Conservation (phyloP, 1,140 invertebrate genomes). For the Planococcus citri region DNA sequence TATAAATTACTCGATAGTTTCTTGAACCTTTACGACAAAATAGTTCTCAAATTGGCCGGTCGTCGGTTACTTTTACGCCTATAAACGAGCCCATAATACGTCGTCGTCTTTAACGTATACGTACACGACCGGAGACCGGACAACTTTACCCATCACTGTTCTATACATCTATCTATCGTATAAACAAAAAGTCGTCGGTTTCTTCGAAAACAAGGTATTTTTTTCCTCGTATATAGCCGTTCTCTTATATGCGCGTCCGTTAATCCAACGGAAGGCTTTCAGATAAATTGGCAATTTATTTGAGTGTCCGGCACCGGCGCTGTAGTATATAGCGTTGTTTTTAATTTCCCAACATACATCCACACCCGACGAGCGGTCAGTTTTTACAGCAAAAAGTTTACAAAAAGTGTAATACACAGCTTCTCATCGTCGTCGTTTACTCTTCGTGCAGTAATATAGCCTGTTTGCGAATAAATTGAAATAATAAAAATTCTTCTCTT, state of each 20-base stretch:
- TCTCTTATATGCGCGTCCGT: neutral
- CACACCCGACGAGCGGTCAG: neutral
- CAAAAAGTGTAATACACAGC: neutral
- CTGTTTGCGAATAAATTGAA: neutral
- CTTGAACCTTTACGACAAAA: neutral
- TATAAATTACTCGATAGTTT: neutral
- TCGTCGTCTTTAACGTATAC: too few species aligned
- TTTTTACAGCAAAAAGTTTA: neutral
- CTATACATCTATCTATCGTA: too few species aligned
- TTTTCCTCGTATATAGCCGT: neutral
- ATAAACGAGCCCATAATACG: too few species aligned
- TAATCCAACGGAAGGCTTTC: constrained; percentile 2
- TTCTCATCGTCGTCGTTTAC: too few species aligned
- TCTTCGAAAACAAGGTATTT: neutral
- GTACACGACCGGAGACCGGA: neutral
- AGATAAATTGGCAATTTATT: neutral
- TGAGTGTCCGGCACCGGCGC: neutral
- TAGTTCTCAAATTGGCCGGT: neutral
- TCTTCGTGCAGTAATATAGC: too few species aligned
- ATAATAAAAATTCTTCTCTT: neutral
- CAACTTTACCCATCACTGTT: neutral
- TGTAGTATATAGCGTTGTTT: constrained; percentile 6
- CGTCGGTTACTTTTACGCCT: too few species aligned
- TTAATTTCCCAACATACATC: neutral
- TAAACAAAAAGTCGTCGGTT: neutral